Conservation (phyloP, 2,797 vertebrate species). For the Danio tinwini region DNA sequence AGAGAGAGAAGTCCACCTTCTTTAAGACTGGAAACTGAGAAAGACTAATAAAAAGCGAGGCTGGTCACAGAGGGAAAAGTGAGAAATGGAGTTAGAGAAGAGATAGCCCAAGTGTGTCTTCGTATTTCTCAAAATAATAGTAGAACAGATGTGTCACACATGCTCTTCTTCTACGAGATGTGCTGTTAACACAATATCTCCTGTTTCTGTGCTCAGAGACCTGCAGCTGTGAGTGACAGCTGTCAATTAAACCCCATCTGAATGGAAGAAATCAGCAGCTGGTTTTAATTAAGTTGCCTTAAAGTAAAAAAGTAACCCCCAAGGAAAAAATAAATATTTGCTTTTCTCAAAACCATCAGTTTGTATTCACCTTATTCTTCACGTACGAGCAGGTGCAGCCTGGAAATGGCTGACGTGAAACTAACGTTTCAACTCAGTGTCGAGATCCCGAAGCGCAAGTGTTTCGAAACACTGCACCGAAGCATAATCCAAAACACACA, state of each 20-base stretch:
- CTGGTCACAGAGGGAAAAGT: neutral
- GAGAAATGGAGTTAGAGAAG: neutral
- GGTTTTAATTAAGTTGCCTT: no score
- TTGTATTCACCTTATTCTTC: no score
- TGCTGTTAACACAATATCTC: slow-evolving; percentile 2
- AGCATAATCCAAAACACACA: no score
- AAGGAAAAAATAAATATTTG: no score
- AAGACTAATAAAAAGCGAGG: neutral
- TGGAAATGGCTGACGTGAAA: no score
- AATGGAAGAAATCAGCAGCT: neutral
- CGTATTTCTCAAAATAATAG: neutral
- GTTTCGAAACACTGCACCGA: no score
- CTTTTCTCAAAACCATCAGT: no score
- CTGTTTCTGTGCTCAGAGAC: neutral
- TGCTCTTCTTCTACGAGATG: neutral
- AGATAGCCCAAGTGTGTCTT: neutral
- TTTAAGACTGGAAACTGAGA: neutral
- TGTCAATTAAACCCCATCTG: slow-evolving; percentile 15
- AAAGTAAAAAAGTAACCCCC: no score
- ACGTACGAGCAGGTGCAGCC: no score
- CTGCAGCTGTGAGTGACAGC: neutral
- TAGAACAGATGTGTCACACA: neutral
- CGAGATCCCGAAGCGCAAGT: no score
- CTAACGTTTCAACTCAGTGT: no score
- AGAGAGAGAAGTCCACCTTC: neutral